Conservation (phyloP, 2,888 invertebrate species). For the Eristalinus aeneus region DNA sequence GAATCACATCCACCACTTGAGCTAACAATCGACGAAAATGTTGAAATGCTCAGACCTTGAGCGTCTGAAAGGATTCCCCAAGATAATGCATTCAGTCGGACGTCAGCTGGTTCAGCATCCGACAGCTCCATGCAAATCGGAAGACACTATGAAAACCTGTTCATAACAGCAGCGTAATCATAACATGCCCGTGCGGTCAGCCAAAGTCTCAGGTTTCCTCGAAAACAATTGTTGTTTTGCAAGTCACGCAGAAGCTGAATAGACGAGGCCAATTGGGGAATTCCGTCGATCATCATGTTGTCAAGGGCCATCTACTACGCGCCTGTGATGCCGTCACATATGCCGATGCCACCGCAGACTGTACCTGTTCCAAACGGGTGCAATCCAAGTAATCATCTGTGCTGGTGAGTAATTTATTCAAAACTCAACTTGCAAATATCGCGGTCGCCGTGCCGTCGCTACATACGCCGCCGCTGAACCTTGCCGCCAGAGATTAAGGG, state of each 20-base stretch:
- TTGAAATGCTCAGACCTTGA: neutral
- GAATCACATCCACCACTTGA: neutral
- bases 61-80: neutral
- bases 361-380: neutral
- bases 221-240: neutral
- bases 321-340: neutral
- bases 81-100: neutral
- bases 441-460: neutral
- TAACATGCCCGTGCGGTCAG: neutral
- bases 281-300: neutral
- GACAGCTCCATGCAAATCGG: neutral
- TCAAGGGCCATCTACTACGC: neutral
- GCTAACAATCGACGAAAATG: neutral
- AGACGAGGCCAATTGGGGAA: neutral
- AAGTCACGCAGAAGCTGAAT: neutral
- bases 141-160: neutral
- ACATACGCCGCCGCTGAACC: neutral
- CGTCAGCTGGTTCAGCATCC: neutral
- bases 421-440: neutral
- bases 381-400: neutral
- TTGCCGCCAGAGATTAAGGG: neutral
- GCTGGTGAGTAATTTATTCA: neutral
- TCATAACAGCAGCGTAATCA: neutral
- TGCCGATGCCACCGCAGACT: neutral
- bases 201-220: neutral